Percentiles rank a stretch among this genome's conserved stretches.
phyloP scores from a whole-genome alignment of 2,113 vertebrate species.

The Taurulus bubalis region DNA sequence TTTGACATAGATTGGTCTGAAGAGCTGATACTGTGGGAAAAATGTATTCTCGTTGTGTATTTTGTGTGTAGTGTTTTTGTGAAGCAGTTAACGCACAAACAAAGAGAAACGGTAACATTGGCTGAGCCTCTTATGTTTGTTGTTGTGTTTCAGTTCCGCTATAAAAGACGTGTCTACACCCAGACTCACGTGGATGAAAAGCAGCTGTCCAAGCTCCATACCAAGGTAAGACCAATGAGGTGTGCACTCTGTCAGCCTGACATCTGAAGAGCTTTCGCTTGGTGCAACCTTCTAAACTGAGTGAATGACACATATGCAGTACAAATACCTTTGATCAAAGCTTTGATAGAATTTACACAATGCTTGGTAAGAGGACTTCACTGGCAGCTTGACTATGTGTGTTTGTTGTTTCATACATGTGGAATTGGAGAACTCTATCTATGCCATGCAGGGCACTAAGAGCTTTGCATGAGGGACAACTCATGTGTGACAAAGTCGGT shows the following conservation, averaged over 20 bases:
- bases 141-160: conserved; percentile 90
- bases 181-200: conserved; percentile 95
- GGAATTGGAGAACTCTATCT: conserved; percentile 10
- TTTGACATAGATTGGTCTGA: conserved; percentile 1
- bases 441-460: conserved; percentile 3
- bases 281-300: conserved; percentile 5
- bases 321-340: neutral
- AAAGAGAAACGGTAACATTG: neutral
- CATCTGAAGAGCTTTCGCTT: conserved; percentile 5
- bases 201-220: conserved; percentile 96
- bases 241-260: neutral
- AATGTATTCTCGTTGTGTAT: neutral
- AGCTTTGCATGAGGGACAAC: conserved; percentile 11
- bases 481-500: neutral
- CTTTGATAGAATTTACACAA: neutral
- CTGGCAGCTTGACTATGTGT: neutral
- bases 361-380: neutral
- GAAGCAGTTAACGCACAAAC: neutral
- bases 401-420: conserved; percentile 34
- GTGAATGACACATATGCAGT: neutral
- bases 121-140: conserved; percentile 4
- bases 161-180: conserved; percentile 95
- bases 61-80: neutral
- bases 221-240: conserved; percentile 87
- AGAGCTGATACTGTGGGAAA: neutral